Percentiles rank a stretch among this genome's conserved stretches.
Conservation (phyloP, 2,797 vertebrate genomes). For the Sus cebifrons region DNA sequence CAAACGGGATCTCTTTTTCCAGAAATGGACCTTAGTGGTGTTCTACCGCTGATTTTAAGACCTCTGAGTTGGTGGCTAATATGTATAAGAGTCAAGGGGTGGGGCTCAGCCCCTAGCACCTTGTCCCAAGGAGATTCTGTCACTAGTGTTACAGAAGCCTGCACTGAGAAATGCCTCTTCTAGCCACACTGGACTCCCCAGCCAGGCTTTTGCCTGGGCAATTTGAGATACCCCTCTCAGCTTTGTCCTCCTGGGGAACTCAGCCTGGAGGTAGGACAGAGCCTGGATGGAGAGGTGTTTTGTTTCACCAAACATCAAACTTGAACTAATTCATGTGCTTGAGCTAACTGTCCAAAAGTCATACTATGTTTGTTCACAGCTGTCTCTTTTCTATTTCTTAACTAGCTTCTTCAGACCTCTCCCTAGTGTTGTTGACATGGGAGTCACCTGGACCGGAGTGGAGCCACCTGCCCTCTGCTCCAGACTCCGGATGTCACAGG, state of each 20-base stretch:
- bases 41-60: background rate
- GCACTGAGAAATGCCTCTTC: background rate
- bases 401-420: conserved; percentile 10
- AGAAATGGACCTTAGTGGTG: background rate
- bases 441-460: background rate
- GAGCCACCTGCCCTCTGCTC: background rate
- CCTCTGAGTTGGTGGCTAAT: background rate
- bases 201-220: background rate
- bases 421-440: background rate
- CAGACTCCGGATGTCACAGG: background rate
- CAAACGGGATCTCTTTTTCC: background rate
- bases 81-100: background rate
- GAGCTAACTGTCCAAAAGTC: background rate
- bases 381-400: conserved; percentile 39
- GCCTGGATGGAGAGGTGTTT: background rate
- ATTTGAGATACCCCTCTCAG: background rate
- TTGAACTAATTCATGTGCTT: background rate
- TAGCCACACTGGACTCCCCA: background rate
- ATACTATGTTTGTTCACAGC: background rate
- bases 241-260: background rate
- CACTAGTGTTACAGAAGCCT: background rate
- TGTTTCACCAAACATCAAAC: background rate
- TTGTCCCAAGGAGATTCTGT: background rate
- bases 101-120: background rate
- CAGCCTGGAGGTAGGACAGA: background rate